A percentile compares a stretch with the other conserved stretches of the same genome.
These are phyloP conservation scores for Geodia barretti DNA, from an alignment of 37 sponge, comb jelly and placozoan genomes.

Conservation along the genomic window DNA sequence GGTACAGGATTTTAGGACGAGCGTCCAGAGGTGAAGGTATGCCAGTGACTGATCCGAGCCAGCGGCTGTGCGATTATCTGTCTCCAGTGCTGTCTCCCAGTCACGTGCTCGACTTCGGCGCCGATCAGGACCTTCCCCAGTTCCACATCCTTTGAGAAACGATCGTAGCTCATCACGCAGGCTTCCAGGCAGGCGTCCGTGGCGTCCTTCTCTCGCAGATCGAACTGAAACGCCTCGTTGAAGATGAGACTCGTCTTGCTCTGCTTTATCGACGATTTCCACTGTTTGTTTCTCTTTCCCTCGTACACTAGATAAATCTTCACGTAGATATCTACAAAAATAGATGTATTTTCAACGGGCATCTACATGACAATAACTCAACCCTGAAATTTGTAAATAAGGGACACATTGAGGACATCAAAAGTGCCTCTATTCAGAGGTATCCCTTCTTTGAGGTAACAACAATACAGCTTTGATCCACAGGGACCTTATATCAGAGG, in stretches of 20 bases:
- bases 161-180: constrained; percentile 39
- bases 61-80: constrained; percentile 33
- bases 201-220: constrained; percentile 7
- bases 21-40: no score
- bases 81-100: constrained; percentile 34
- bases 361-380: no score
- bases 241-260: constrained; percentile 12
- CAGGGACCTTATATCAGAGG: no score
- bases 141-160: constrained; percentile 19
- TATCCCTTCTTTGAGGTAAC: no score
- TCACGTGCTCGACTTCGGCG: neutral
- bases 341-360: no score
- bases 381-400: no score
- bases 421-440: no score
- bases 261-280: constrained; percentile 49
- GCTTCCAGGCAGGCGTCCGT: neutral
- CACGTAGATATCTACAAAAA: constrained; percentile 58
- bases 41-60: constrained; percentile 23
- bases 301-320: constrained; percentile 41
- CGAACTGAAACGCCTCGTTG: constrained; percentile 63
- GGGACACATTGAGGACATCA: no score
- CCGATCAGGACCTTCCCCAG: constrained; percentile 27
- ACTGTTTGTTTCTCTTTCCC: constrained; percentile 29
- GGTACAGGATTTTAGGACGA: no score
- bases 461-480: no score